Percentiles rank a stretch among this genome's conserved stretches.
Conservation (phyloP, 2,797 vertebrate species). For the Falco novaeseelandiae region DNA sequence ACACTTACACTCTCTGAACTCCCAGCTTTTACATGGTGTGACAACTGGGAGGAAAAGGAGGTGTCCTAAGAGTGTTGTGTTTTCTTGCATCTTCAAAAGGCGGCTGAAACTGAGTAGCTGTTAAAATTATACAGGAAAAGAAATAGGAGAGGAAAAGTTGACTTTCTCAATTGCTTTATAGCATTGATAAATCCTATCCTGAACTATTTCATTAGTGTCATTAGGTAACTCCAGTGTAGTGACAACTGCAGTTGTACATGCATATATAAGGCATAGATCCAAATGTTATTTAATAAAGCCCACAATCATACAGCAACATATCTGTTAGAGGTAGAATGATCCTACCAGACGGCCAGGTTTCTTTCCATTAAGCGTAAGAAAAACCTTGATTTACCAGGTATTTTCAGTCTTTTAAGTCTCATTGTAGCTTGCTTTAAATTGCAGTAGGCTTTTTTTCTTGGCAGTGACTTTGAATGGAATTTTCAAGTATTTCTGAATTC, state of each 20-base stretch:
- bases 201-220: background rate
- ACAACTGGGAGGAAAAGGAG: background rate
- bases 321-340: background rate
- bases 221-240: background rate
- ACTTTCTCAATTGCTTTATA: background rate
- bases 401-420: background rate
- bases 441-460: background rate
- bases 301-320: background rate
- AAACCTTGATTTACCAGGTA: background rate
- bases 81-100: background rate
- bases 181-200: background rate
- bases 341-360: background rate
- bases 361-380: background rate
- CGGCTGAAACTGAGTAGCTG: background rate
- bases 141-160: background rate
- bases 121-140: background rate
- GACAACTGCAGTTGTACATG: background rate
- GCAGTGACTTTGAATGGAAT: background rate
- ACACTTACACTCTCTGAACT: background rate
- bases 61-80: background rate
- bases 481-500: background rate
- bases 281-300: background rate
- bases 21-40: background rate
- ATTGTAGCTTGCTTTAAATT: background rate
- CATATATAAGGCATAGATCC: background rate